Evolutionary conservation across 1,140 invertebrate species (phyloP), one percentile per base, ranked within the genome.

Genomic region (Campoletis sonorensis): DNA sequence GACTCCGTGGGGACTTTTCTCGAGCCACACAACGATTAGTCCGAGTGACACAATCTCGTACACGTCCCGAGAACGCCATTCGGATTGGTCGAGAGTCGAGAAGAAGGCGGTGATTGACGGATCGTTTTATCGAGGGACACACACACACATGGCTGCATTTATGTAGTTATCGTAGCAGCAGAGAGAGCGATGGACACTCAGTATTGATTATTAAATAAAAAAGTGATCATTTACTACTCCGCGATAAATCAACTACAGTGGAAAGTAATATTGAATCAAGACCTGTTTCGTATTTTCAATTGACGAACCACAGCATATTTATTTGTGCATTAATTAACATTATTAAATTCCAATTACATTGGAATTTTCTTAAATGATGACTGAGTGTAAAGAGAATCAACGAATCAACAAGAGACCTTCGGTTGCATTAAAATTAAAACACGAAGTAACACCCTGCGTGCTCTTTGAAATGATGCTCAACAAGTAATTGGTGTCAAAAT

Each of bases 51-150:
- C 75, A 67, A 67, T 23, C 61, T 67, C 61, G 13, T 67, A 33
- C 64, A 77, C 23, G 75, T 77, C 23, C 27, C 75, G 75, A 40
- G 23, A 18, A 49, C 3, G 30, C 7, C 30, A 15, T 64, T 15
- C 61, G 21, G 21, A 77, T 77, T 77, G 75, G 75, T 16, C 54
- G 75, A 64, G 75, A 23, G 15, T n/a, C 54, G 16, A 21, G 30
- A 21, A 77, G 75, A 77, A 77, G 75, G 75, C 75, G 75, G 61
- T 77, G 75, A 77, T 77, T 77, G 75, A 77, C 75, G 54, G 51
- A 77, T 77, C 75, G 54, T 67, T 64, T 77, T 58, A 64, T 40
- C 16, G 18, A 40, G 21, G 37, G 27, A 21, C 54, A 64, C 61
- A 13, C 30, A 16, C 51, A 37, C 51, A 3, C 8, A 40, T 30